These are phyloP conservation scores for Rapana venosa DNA, from an alignment of 2,888 invertebrate genomes.

Conservation along the genomic window DNA sequence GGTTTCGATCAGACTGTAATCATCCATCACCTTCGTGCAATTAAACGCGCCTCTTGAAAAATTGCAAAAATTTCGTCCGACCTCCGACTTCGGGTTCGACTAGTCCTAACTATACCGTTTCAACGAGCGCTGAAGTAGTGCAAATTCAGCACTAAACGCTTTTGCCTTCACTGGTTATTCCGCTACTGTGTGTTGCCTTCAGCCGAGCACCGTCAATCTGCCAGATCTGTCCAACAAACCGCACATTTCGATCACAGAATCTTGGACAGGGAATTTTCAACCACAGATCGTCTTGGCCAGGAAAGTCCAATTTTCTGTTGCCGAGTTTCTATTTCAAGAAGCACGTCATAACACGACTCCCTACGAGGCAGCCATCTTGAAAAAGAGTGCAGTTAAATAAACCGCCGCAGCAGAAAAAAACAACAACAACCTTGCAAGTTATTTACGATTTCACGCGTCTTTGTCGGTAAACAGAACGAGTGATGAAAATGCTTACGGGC, in stretches of 20 bases:
- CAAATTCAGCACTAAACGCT: not conserved
- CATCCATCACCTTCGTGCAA: too few relatives aligned
- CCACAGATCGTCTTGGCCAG: not conserved
- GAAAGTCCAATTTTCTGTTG: not conserved
- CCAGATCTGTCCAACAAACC: too few relatives aligned
- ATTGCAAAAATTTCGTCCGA: too few relatives aligned
- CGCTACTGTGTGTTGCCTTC: not conserved
- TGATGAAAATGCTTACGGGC: not conserved
- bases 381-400: conserved; percentile 24
- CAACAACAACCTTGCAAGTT: not conserved
- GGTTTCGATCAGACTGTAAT: not conserved
- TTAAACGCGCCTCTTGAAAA: too few relatives aligned
- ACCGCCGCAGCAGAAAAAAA: not conserved
- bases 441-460: not conserved
- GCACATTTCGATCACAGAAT: not conserved
- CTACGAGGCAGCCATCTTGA: conserved; percentile 31
- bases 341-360: conserved; percentile 40
- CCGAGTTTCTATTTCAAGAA: conserved; percentile 32
- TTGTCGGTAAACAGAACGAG: not conserved
- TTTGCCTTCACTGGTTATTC: not conserved
- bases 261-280: not conserved
- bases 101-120: not conserved
- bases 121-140: not conserved
- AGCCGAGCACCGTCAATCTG: not conserved
- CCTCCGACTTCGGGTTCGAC: not conserved